phyloP scores from a whole-genome alignment of 1,140 invertebrate genomes.

The Microplitis mediator region DNA sequence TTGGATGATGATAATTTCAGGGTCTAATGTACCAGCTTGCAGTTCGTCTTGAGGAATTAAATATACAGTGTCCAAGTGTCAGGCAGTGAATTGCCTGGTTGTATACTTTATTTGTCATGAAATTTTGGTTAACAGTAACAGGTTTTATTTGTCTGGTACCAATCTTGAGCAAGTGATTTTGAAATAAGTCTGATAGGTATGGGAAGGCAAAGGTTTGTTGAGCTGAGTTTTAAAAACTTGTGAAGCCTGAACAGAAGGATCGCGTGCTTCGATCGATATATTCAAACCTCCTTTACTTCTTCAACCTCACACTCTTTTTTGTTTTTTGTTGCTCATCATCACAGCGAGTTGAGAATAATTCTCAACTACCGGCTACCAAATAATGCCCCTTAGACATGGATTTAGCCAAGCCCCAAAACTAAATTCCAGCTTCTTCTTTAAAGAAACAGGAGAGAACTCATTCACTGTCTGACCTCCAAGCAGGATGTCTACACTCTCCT shows the following conservation, averaged over 20 bases:
- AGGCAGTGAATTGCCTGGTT: not conserved
- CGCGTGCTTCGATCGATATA: slow-evolving; percentile 18
- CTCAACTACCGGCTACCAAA: slow-evolving; percentile 32
- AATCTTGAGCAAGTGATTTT: not conserved
- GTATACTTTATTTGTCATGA: not conserved
- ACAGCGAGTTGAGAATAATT: slow-evolving; percentile 13
- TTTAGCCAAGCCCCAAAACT: not conserved
- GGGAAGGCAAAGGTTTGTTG: no score
- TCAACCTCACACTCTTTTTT: not conserved
- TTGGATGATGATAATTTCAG: slow-evolving; percentile 13
- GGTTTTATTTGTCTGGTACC: no score
- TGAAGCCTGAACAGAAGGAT: not conserved
- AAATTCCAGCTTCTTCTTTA: slow-evolving; percentile 10
- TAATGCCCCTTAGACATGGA: slow-evolving; percentile 23
- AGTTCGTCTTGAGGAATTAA: slow-evolving; percentile 8
- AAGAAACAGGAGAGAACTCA: slow-evolving; percentile 3
- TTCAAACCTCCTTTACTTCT: not conserved
- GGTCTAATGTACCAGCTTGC: not conserved
- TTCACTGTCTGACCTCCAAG: slow-evolving; percentile 29
- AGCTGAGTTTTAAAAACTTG: not conserved
- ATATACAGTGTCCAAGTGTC: slow-evolving; percentile 14
- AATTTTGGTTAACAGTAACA: not conserved
- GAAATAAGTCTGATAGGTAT: not conserved
- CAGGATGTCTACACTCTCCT: not conserved
- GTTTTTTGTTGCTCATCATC: not conserved